Base-by-base conservation (phyloP, 1,140 invertebrate species). In the Tenebrio molitor region DNA sequence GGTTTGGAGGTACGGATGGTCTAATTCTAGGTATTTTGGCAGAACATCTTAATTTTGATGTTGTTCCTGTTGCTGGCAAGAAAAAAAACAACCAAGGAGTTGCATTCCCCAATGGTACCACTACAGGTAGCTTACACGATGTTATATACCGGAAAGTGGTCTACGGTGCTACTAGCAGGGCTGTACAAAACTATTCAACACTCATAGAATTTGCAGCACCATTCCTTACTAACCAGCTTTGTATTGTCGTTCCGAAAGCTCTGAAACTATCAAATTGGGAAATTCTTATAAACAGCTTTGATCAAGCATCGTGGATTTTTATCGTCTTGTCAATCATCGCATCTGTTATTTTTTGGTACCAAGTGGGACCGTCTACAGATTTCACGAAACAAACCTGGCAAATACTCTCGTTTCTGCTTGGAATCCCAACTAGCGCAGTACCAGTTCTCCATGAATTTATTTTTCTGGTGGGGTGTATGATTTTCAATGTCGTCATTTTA, bases 1-100 rank as follows among this genome's bases (percentile, higher is more conserved):
- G 29, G 10, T 5, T 33, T 33, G 68, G 64, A 7, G 80, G 78
- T 7, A 41, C 80, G 2, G 83, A 85, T 23, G 82, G 81, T 0
- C 64, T 78, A 3, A 44, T 84, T 0, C 29, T 84, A 7, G 68
- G 72, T 1, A 79, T 76, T 14, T 36, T 84, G 1, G 74, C 80
- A 0, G 70, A 78, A 29, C 33, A 65, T 10, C 74, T 83, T 69
- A 85, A 85, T 71, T 84, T 85, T 46, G 78, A 34, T 0, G 64
- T 76, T 1, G 68, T 78, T 10, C 10, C 10, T 5, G 0, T 71
- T 14, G 19, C 58, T 36, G 79, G 81, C 1, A 39, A 21, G 0
- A 76, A 79, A 58, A 78, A 73, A 5, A 25, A 70, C 7, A 69
- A 81, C 16, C 84, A 77, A 34, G 83, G 84, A 5, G 66, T 68